Base-by-base conservation (phyloP, 2,113 vertebrate species). In the Petrocephalus zakoni region DNA sequence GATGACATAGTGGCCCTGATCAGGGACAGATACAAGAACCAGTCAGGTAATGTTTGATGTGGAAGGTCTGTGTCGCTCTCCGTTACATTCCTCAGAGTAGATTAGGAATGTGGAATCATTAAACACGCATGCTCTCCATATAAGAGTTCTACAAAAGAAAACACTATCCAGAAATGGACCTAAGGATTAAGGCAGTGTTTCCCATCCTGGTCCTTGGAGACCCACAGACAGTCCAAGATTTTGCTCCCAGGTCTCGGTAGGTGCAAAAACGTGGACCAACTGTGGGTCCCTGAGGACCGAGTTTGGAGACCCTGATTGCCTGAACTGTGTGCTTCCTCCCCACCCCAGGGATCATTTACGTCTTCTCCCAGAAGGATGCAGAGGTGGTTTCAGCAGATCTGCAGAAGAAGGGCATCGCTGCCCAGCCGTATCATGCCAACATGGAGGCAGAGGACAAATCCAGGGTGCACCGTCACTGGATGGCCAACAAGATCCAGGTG, bases 291-390 rank as follows among this genome's bases (percentile, higher is more conserved):
- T 7, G n/a, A 61, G 58, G 9, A 25, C 61, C 58, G n/a, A 7
- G 58, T 25, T 64, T 2, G 58, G 58, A 22, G 2, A 61, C 22
- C 9, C 58, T 61, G 61, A 37, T 29, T 29, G 6, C 72, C 72
- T 78, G 15, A 42, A 72, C 21, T 25, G 13, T 82, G 5, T 72
- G 34, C 0, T 64, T 58, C 5, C 64, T 90, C 91, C 86, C 46
- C 82, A 88, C 91, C 3, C 53, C 93, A 99, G 98, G 98, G 83
- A 99, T 99, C 51, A 94, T 99, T 87, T 99, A 99, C 49, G 99
- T 99, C 42, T 98, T 99, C 93, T 99, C 98, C 90, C 98, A 99
- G 94, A 99, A 99, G 92, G 98, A 99, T 88, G 96, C 97, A 22
- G 98, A 99, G 89, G 92, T 94, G 6, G 94, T 99, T 87, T 95